Evolutionary conservation across 1,140 invertebrate species (phyloP), one percentile per base, ranked within the genome.

Genomic region (Neodiprion lecontei): DNA sequence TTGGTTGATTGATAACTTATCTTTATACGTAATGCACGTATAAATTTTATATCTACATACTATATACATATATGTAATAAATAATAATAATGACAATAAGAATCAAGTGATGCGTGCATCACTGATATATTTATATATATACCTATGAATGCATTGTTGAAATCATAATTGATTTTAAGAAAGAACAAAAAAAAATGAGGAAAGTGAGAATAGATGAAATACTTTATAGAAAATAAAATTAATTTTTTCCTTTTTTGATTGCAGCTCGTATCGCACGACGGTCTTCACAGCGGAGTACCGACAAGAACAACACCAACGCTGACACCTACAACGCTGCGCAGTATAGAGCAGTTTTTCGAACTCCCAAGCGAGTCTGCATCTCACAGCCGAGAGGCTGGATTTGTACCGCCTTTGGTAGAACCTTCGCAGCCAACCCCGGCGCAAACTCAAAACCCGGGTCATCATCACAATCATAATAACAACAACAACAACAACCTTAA

Each of bases 321-420:
- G 78, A 99, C 97, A 72, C 97, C 97, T 74, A 98, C 97, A 23
- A 97, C 96, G 74, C 89, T 98, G 80, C 91, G 95, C 78, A 97
- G 93, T 87, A 96, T 98, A 83, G 96, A 98, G 86, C 95, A 98
- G 0, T 93, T 94, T 82, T 91, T 92, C 77, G 93, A 94, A 89
- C 85, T 92, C 88, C 88, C 88, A 86, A 81, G 91, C 84, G 91
- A 93, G 86, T 88, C 91, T 76, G 91, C 92, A 79, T 91, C 91
- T 77, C 93, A 94, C 87, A 91, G 94, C 79, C 95, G 94, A 82
- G 96, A 97, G 89, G 96, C 96, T 66, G 95, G 96, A 61, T 98
- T 98, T 85, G 95, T 97, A 47, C 96, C 96, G 48, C 95, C 96
- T 14, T 81, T 94, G 72, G 92, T 95, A 69, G 93, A 90, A 79